These are phyloP conservation scores for Clivina fossor DNA, from an alignment of 2,888 invertebrate species.

Conservation along the genomic window DNA sequence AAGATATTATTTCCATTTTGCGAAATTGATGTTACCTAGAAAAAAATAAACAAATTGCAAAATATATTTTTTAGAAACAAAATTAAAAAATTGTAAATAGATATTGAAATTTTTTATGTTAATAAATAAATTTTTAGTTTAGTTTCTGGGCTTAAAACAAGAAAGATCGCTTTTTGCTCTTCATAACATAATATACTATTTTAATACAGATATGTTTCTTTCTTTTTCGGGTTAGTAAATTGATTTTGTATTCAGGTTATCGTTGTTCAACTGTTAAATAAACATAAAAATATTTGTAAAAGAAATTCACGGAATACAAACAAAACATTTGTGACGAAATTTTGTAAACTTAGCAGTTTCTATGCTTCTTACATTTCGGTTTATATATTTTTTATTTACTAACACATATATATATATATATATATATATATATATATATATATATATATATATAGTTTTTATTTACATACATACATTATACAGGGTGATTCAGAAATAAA, in stretches of 20 bases:
- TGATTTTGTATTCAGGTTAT: slow-evolving; percentile 21
- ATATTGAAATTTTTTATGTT: neutral
- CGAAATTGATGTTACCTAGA: neutral
- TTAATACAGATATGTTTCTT: neutral
- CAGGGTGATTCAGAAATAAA: too few species aligned
- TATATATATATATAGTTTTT: too few species aligned
- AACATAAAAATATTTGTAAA: slow-evolving; percentile 29
- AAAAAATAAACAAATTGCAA: neutral
- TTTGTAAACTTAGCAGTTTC: neutral
- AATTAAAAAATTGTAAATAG: too few species aligned
- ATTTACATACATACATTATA: too few species aligned
- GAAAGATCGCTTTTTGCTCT: neutral
- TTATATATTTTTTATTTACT: neutral
- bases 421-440: neutral
- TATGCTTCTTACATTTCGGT: neutral
- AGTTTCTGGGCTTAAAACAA: neutral
- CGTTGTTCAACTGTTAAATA: slow-evolving; percentile 7
- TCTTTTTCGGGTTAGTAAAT: neutral
- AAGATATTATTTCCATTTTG: slow-evolving; percentile 14
- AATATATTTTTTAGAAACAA: neutral
- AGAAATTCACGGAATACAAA: slow-evolving; percentile 32
- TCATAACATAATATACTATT: neutral
- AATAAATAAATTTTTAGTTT: neutral
- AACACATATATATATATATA: too few species aligned
- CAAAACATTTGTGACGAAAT: slow-evolving; percentile 23